Percentiles rank a stretch among this genome's conserved stretches.
phyloP scores from a whole-genome alignment of 1,140 invertebrate species.

The Carcinoscorpius rotundicauda region DNA sequence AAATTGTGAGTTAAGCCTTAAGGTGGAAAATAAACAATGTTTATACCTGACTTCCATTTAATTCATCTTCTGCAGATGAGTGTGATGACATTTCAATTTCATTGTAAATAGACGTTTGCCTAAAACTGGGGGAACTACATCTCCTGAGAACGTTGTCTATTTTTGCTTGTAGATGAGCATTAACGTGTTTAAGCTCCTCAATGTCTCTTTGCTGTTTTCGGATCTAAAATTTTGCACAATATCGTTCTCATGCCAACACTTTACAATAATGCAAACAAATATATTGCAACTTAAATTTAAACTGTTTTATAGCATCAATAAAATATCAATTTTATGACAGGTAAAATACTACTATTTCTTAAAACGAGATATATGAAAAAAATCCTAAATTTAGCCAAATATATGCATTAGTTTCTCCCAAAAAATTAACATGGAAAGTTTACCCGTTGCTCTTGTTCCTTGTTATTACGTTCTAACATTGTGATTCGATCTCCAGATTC shows the following conservation, averaged over 20 bases:
- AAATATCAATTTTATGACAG: no score
- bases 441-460: slow-evolving; percentile 62
- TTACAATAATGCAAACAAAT: no score
- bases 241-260: no score
- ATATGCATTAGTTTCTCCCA: no score
- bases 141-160: neutral
- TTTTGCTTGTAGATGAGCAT: neutral
- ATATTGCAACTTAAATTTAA: no score
- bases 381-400: no score
- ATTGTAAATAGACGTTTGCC: neutral
- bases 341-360: no score
- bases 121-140: neutral
- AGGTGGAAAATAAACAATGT: no score
- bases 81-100: slow-evolving; percentile 1
- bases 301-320: no score
- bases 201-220: neutral
- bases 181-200: neutral
- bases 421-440: no score
- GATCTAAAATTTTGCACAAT: neutral
- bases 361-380: no score
- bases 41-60: neutral
- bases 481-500: slow-evolving; percentile 78
- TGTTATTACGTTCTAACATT: slow-evolving; percentile 64
- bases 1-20: no score
- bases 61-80: neutral